A percentile compares a stretch with the other conserved stretches of the same genome.
Evolutionary conservation across 2,113 vertebrate genomes (phyloP).

Genomic region (Plecotus auritus): DNA sequence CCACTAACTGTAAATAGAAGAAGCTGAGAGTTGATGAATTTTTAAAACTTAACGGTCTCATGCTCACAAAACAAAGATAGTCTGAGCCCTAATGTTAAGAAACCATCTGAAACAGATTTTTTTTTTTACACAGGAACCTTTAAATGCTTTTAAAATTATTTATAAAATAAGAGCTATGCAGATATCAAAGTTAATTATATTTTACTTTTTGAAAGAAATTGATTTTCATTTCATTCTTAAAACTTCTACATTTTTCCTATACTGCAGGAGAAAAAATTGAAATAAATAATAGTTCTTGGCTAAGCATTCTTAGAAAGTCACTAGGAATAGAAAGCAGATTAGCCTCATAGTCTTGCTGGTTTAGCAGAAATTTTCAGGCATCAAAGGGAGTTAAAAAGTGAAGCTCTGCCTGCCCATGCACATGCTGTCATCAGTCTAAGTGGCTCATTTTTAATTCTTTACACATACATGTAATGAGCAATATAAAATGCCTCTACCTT

Average conservation of each 20-base stretch:
- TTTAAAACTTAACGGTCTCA: not conserved
- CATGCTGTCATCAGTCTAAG: not conserved
- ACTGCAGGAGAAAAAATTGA: not conserved
- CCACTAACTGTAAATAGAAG: not conserved
- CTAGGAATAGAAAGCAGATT: not conserved
- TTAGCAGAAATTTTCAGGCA: not conserved
- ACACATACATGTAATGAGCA: not conserved
- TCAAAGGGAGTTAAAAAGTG: not conserved
- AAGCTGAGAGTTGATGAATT: not conserved
- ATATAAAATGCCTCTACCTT: not conserved
- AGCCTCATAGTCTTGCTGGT: not conserved
- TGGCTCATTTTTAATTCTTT: slow-evolving; percentile 27
- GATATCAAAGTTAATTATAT: not conserved
- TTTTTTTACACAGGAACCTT: not conserved
- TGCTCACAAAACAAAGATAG: too few relatives aligned
- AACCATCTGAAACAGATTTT: too few relatives aligned
- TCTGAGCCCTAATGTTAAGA: too few relatives aligned
- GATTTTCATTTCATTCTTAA: not conserved
- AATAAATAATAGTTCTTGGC: not conserved
- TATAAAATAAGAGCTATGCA: not conserved
- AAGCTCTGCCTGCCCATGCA: not conserved
- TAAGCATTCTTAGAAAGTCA: not conserved
- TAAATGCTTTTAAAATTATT: not conserved
- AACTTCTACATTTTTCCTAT: not conserved
- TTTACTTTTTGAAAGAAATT: not conserved